Base-by-base conservation (phyloP, 2,888 invertebrate genomes). In the Sinohyriopsis cumingii region DNA sequence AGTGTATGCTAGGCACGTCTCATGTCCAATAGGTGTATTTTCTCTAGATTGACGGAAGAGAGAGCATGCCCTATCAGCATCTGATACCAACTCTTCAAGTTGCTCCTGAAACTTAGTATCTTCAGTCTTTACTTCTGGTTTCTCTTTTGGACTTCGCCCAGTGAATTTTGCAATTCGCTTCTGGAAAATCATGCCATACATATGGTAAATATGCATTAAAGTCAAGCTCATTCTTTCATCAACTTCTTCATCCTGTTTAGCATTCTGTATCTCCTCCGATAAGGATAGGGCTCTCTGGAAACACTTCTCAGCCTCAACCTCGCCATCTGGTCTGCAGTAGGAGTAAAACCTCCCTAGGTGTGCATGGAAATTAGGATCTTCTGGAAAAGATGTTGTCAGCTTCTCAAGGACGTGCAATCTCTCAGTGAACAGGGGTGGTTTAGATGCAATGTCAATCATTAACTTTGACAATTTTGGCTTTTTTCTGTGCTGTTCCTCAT, bases 151-250 rank as follows among this genome's bases (percentile, higher is more conserved):
- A 24, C 65, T 63, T 67, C 68, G 61, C 12, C 76, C 75, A 22
- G 77, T 73, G 53, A 63, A 75, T 24, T 69, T 72, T 4, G 61
- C 24, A 53, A 82, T 64, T n/a, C 64, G 59, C 19, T 67, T 69
- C 18, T 69, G 69, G 53, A 76, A 76, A 22, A 81, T 69, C 65
- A 77, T 77, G 15, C 79, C 82, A 71, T 73, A 80, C 82, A 82
- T 82, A 55, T 82, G 82, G 65, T 75, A 78, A 18, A 82, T 75
- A 67, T 81, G 78, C 68, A 73, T 78, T 62, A 82, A 28, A 12
- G 80, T 76, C 5, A 67, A 66, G 55, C 67, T 77, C 65, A 64
- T 59, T 9, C 66, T 55, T 24, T 79, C 77, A n/a, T 74, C 69
- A 20, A 76, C 25, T 25, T 75, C 69, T 18, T 71, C 71, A 19